Evolutionary conservation across 2,797 vertebrate species (phyloP), one percentile per base, ranked within the genome.

Genomic region (Hippocampus kuda): DNA sequence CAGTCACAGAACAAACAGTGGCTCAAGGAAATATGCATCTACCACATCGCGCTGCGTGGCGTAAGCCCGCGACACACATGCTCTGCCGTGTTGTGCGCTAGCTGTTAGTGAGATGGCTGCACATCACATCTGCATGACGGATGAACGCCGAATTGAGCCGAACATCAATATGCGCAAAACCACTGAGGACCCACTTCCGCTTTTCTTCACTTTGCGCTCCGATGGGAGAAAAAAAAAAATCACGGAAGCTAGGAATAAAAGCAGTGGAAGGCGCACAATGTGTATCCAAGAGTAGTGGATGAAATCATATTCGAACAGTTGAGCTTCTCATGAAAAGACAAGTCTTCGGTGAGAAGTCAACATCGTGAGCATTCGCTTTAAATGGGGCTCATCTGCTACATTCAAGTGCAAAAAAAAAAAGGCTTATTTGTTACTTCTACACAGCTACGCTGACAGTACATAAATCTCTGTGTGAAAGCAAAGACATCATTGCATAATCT

Each of bases 401-500:
- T 60, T 60, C 66, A 75, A 74, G 69, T 46, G 57, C 34, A 68
- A 1, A 6, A 34, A 34, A 34, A 54, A 73, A 69, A 71, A 65
- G 70, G 59, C 74, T 13, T 24, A 30, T 15, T 60, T 60, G 16
- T 6, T 59, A 56, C n/a, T 68, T 74, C 73, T 74, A 70, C 51
- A 73, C 44, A 77, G 72, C 75, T 65, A 85, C 57, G 72, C 41
- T 46, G 61, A 20, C 30, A 67, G 68, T 76, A 73, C 77, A 81
- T 80, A 77, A 81, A 83, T 7, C 1, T 88, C 84, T 85, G 87
- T 85, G 84, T 91, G 91, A 86, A 88, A 85, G 90, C 91, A 91
- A 85, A 86, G 84, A 92, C 69, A 80, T 84, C 87, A 88, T 92
- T 91, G 78, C 88, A 90, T 85, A 81, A 86, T 89, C 87, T 87